A percentile compares a stretch with the other conserved stretches of the same genome.
Conservation (phyloP, 2,888 invertebrate genomes). For the Drosophila antonietae region DNA sequence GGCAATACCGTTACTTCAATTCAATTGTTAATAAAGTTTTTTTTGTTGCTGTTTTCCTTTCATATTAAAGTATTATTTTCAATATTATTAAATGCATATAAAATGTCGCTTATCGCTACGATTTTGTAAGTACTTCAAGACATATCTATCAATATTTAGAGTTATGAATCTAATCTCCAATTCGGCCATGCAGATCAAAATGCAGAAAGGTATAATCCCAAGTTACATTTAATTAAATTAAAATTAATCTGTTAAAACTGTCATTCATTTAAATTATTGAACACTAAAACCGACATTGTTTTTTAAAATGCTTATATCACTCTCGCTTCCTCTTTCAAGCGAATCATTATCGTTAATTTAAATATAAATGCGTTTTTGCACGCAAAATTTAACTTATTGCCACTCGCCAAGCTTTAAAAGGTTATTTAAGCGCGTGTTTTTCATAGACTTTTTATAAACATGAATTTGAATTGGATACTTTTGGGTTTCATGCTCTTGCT, state of each 20-base stretch:
- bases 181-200: too few species aligned
- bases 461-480: conserved; percentile 27
- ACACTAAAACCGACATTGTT: neutral
- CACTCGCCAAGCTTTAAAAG: neutral
- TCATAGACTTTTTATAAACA: neutral
- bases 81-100: too few species aligned
- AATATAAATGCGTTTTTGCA: conserved; percentile 12
- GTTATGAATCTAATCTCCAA: too few species aligned
- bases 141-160: too few species aligned
- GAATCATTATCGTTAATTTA: neutral
- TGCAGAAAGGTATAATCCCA: too few species aligned
- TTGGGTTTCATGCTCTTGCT: conserved; percentile 12
- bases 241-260: too few species aligned
- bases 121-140: too few species aligned
- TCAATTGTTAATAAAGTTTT: neutral
- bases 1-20: neutral
- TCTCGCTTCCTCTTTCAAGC: neutral
- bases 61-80: neutral
- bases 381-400: conserved; percentile 48
- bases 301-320: neutral
- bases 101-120: too few species aligned
- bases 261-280: too few species aligned
- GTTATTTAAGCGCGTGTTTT: conserved; percentile 1
- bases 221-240: too few species aligned
- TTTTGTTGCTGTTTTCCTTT: neutral